A percentile compares a stretch with the other conserved stretches of the same genome.
Evolutionary conservation across 2,113 vertebrate genomes (phyloP).

Genomic region (Sceloporus undulatus): DNA sequence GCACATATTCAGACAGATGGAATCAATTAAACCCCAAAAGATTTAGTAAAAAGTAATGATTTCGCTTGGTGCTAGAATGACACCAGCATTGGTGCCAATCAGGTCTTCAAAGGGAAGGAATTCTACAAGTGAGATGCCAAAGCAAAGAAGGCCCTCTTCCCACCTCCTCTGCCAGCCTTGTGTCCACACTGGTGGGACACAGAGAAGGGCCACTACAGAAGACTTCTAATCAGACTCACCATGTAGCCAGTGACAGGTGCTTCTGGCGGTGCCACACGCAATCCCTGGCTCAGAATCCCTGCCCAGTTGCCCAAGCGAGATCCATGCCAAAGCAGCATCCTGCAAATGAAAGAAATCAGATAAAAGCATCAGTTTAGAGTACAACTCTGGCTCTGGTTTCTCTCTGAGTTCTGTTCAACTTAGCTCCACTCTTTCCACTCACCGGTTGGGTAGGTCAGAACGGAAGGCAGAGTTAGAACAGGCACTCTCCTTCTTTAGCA

Average conservation of each 20-base stretch:
- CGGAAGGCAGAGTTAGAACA: conserved; percentile 79
- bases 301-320: conserved; percentile 92
- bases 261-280: conserved; percentile 88
- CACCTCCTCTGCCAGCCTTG: no score
- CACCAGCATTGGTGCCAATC: no score
- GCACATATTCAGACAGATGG: no score
- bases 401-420: neutral
- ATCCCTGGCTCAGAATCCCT: conserved; percentile 88
- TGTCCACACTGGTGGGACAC: no score
- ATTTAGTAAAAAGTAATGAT: no score
- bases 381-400: neutral
- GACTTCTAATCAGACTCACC: conserved; percentile 73
- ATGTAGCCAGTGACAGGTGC: conserved; percentile 92
- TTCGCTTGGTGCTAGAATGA: no score
- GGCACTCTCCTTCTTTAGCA: conserved; percentile 76
- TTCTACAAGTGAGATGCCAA: no score
- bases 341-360: conserved; percentile 53
- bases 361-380: neutral
- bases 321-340: conserved; percentile 91
- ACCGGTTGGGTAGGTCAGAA: conserved; percentile 85
- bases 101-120: no score
- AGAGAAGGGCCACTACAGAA: no score
- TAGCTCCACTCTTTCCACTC: neutral
- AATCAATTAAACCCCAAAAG: no score
- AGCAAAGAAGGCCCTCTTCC: no score